Conservation (phyloP, 2,113 vertebrate species). For the Malurus cyaneus region DNA sequence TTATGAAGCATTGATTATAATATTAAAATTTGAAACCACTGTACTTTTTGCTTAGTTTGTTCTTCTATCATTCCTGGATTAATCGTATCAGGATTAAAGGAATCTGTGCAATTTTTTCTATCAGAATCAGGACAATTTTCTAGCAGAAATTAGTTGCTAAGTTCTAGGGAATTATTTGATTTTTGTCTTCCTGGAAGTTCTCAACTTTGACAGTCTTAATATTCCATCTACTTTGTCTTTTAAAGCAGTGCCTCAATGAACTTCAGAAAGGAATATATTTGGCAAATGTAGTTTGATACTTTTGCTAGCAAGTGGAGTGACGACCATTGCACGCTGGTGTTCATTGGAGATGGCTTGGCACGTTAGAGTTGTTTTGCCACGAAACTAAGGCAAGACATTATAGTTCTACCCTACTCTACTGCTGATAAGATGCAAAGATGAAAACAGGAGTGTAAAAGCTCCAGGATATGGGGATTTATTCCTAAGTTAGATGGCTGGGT, state of each 20-base stretch:
- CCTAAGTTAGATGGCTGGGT: accelerated
- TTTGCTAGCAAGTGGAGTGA: background rate
- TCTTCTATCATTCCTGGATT: background rate
- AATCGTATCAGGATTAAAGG: background rate
- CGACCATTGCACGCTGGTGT: accelerated
- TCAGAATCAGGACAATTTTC: background rate
- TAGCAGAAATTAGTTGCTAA: background rate
- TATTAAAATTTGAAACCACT: background rate
- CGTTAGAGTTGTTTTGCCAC: background rate
- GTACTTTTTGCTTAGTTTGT: background rate
- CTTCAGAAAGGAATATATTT: background rate
- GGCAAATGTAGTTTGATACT: background rate
- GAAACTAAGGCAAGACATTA: background rate
- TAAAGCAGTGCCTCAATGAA: background rate
- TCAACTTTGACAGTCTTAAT: background rate
- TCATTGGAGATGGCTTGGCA: background rate
- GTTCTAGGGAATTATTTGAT: background rate
- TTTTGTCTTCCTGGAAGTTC: background rate
- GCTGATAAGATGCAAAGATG: background rate
- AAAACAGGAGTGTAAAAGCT: background rate
- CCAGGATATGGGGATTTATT: background rate
- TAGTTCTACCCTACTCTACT: background rate
- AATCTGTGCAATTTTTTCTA: background rate
- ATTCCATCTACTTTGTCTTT: background rate
- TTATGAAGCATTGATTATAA: background rate